Evolutionary conservation across 2,797 vertebrate genomes (phyloP).

Genomic region (Pelobates cultripes): DNA sequence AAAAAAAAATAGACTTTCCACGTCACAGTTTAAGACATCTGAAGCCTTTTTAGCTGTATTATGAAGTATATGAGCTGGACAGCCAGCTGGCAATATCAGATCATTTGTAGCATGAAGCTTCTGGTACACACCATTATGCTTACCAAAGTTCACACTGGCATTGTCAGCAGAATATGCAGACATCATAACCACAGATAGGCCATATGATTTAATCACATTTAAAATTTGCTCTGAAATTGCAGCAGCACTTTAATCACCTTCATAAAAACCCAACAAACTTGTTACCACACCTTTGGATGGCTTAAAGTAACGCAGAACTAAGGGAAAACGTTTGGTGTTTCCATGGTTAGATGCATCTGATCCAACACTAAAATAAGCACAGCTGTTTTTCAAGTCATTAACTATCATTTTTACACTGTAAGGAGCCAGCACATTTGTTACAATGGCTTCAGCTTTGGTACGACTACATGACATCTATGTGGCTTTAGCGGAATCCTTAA

Average conservation of each 20-base stretch:
- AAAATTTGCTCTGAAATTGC: too few relatives aligned
- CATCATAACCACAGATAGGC: too few relatives aligned
- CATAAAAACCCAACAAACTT: too few relatives aligned
- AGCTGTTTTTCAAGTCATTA: conserved; percentile 3
- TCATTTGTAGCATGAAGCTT: neutral
- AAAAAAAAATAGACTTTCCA: neutral
- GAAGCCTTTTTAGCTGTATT: conserved; percentile 8
- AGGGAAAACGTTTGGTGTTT: neutral
- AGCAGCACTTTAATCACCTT: too few relatives aligned
- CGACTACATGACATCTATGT: neutral
- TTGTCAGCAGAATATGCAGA: too few relatives aligned
- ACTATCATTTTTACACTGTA: neutral
- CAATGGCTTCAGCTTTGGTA: neutral
- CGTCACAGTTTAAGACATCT: conserved; percentile 4
- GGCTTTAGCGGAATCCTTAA: neutral
- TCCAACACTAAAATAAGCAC: conserved; percentile 10
- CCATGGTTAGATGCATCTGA: conserved; percentile 1
- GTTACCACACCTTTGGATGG: too few relatives aligned
- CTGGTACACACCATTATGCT: neutral
- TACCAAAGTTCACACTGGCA: neutral
- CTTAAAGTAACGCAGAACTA: too few relatives aligned
- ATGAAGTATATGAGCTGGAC: neutral
- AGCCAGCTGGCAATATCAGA: neutral
- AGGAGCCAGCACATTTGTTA: conserved; percentile 2
- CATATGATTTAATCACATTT: too few relatives aligned